phyloP scores from a whole-genome alignment of 2,888 invertebrate species.

The Drosophila austrosaltans region DNA sequence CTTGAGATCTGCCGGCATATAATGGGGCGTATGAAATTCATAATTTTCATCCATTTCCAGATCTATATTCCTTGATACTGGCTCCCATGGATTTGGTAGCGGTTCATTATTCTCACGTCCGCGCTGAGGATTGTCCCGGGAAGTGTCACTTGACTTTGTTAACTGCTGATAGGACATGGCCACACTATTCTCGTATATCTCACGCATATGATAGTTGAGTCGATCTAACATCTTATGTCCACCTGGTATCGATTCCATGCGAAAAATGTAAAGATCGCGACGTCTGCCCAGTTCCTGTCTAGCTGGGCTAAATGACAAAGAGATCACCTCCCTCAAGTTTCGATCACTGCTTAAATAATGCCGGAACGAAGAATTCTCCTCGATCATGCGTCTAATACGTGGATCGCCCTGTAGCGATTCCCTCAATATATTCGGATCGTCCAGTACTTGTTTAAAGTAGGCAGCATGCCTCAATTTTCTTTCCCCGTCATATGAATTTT shows the following conservation, averaged over 20 bases:
- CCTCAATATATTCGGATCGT: slow-evolving; percentile 39
- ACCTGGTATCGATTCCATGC: slow-evolving; percentile 56
- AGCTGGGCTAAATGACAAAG: slow-evolving; percentile 48
- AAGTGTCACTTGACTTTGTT: rapidly evolving
- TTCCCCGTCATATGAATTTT: not conserved
- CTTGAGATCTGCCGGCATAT: slow-evolving; percentile 4
- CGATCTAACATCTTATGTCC: slow-evolving; percentile 34
- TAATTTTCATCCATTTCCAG: not conserved
- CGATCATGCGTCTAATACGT: slow-evolving; percentile 38
- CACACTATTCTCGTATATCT: slow-evolving; percentile 54
- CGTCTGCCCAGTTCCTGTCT: slow-evolving; percentile 53
- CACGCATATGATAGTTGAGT: slow-evolving; percentile 30
- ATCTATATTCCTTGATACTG: not conserved
- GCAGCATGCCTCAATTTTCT: not conserved
- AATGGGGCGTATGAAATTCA: not conserved
- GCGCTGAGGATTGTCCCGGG: slow-evolving; percentile 46
- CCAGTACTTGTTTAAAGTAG: slow-evolving; percentile 22
- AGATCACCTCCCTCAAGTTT: slow-evolving; percentile 52
- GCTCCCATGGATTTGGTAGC: slow-evolving; percentile 64
- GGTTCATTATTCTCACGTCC: slow-evolving; percentile 60
- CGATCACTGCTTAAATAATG: slow-evolving; percentile 52
- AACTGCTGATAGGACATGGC: slow-evolving; percentile 45
- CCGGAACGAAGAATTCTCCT: slow-evolving; percentile 39
- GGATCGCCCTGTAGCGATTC: slow-evolving; percentile 39
- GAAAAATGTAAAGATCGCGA: slow-evolving; percentile 51